Conservation (phyloP, 1,140 invertebrate genomes). For the Nebria ingens region DNA sequence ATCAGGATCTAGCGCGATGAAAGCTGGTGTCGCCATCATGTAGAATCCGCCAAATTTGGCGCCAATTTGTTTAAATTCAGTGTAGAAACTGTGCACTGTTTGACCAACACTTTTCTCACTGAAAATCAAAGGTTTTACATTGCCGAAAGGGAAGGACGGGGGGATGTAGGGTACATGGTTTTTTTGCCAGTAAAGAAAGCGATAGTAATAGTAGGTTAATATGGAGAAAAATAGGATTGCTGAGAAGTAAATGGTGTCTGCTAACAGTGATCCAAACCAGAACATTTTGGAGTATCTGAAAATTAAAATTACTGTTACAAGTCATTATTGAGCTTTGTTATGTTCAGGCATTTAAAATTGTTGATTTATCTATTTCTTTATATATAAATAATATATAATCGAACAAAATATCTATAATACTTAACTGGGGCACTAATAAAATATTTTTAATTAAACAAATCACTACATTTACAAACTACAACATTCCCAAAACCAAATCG, state of each 20-base stretch:
- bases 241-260: background rate
- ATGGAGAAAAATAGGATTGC: background rate
- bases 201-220: background rate
- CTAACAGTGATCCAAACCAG: background rate
- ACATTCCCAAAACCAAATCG: too few relatives aligned
- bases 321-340: too few relatives aligned
- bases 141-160: conserved; percentile 16
- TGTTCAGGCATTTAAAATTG: too few relatives aligned
- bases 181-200: background rate
- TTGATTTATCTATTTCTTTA: too few relatives aligned
- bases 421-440: too few relatives aligned
- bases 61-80: conserved; percentile 16
- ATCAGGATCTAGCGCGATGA: conserved; percentile 36
- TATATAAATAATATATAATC: too few relatives aligned
- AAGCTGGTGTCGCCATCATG: conserved; percentile 25
- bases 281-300: background rate
- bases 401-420: too few relatives aligned
- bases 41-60: conserved; percentile 12
- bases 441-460: too few relatives aligned
- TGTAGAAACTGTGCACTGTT: conserved; percentile 13
- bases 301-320: too few relatives aligned
- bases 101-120: conserved; percentile 13
- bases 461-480: too few relatives aligned
- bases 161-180: background rate
- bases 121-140: conserved; percentile 8